These are phyloP conservation scores for Luperina testacea DNA, from an alignment of 2,888 invertebrate species.

Conservation along the genomic window DNA sequence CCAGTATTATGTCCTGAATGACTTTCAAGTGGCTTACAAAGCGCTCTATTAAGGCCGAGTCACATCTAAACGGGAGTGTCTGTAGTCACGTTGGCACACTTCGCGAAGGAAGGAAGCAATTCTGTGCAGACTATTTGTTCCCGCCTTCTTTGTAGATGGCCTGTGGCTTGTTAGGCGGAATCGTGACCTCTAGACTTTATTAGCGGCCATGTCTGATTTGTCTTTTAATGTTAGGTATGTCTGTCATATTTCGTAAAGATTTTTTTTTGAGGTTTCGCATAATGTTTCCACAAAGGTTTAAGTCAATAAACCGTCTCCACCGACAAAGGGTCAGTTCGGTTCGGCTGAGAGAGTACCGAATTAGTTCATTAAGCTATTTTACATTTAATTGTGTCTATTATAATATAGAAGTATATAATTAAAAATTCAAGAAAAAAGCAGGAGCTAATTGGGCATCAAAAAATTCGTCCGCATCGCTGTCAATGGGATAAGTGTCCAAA, in stretches of 20 bases:
- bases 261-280: background rate
- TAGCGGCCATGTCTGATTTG: slow-evolving; percentile 12
- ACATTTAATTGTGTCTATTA: too few species aligned
- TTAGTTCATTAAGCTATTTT: background rate
- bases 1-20: slow-evolving; percentile 28
- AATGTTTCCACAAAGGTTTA: background rate
- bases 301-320: background rate
- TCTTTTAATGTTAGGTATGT: background rate
- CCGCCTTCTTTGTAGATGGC: slow-evolving; percentile 60
- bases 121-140: slow-evolving; percentile 61
- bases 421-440: too few species aligned
- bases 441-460: too few species aligned
- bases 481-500: too few species aligned
- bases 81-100: slow-evolving; percentile 66
- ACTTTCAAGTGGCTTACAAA: slow-evolving; percentile 44
- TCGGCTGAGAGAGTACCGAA: background rate
- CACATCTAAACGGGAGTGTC: slow-evolving; percentile 43
- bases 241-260: background rate
- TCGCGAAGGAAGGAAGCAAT: slow-evolving; percentile 70
- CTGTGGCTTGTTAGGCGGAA: slow-evolving; percentile 46
- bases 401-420: too few species aligned
- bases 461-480: too few species aligned
- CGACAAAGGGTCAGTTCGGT: too few species aligned
- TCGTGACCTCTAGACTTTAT: slow-evolving; percentile 40
- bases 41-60: slow-evolving; percentile 45